Evolutionary conservation across 2,888 invertebrate genomes (phyloP).

Genomic region (Peribatodes rhomboidaria): DNA sequence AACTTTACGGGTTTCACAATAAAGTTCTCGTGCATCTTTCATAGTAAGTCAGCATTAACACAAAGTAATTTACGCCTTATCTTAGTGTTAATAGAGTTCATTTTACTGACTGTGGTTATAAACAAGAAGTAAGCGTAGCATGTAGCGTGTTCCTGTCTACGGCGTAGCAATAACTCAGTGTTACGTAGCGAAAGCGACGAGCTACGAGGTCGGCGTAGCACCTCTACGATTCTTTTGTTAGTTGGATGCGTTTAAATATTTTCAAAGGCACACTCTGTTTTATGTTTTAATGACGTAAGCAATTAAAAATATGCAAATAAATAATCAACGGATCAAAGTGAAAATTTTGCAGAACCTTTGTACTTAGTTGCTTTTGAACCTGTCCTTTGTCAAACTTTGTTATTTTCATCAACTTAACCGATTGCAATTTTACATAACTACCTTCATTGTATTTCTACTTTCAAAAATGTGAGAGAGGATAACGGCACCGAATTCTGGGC

Average conservation of each 20-base stretch:
- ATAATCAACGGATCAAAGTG: background rate
- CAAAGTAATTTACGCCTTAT: conserved; percentile 2
- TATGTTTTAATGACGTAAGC: background rate
- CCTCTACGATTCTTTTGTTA: conserved; percentile 32
- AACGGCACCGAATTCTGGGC: no score
- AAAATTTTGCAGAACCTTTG: no score
- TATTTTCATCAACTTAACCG: no score
- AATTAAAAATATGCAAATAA: no score
- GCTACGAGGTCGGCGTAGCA: conserved; percentile 37
- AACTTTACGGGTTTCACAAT: conserved; percentile 5
- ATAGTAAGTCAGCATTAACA: background rate
- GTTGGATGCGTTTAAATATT: conserved; percentile 7
- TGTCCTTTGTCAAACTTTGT: no score
- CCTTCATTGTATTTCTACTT: no score
- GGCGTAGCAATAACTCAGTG: conserved; percentile 48
- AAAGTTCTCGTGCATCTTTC: conserved; percentile 22
- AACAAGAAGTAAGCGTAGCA: conserved; percentile 17
- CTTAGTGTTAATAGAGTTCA: conserved; percentile 6
- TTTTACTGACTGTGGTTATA: conserved; percentile 10
- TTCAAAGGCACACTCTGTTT: background rate
- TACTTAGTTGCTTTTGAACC: no score
- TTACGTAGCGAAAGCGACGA: conserved; percentile 49
- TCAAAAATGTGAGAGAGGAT: no score
- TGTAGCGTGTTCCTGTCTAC: conserved; percentile 39
- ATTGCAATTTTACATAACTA: no score